These are phyloP conservation scores for Corythoichthys haematopterus DNA, from an alignment of 2,113 vertebrate species.

Conservation along the genomic window DNA sequence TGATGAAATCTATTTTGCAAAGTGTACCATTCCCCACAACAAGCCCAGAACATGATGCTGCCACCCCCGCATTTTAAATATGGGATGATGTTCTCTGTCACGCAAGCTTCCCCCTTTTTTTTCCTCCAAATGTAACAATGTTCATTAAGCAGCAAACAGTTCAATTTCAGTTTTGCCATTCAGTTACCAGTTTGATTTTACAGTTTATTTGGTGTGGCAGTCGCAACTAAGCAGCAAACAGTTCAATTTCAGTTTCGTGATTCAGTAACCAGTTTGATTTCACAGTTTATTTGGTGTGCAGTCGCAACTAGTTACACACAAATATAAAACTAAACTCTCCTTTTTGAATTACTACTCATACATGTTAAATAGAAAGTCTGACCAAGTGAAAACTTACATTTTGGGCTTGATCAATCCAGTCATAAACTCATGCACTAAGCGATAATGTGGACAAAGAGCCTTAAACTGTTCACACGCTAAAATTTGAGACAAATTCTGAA, in stretches of 20 bases:
- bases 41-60: too few relatives aligned
- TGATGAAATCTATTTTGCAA: too few relatives aligned
- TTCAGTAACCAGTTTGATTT: background rate
- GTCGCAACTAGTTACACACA: background rate
- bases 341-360: background rate
- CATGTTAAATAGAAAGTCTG: background rate
- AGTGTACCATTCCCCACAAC: too few relatives aligned
- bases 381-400: background rate
- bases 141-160: too few relatives aligned
- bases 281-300: background rate
- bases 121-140: too few relatives aligned
- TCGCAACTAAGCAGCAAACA: background rate
- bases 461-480: slow-evolving; percentile 2
- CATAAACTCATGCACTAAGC: background rate
- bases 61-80: too few relatives aligned
- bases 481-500: slow-evolving; percentile 23
- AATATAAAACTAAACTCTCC: background rate
- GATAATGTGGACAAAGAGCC: background rate
- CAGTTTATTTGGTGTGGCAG: background rate
- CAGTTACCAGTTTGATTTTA: background rate
- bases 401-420: background rate
- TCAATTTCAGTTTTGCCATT: too few relatives aligned
- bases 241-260: too few relatives aligned
- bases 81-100: too few relatives aligned
- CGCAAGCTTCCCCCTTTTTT: too few relatives aligned